Evolutionary conservation across 2,888 invertebrate species (phyloP).

Genomic region (Pyrrhopygopsis socrates): DNA sequence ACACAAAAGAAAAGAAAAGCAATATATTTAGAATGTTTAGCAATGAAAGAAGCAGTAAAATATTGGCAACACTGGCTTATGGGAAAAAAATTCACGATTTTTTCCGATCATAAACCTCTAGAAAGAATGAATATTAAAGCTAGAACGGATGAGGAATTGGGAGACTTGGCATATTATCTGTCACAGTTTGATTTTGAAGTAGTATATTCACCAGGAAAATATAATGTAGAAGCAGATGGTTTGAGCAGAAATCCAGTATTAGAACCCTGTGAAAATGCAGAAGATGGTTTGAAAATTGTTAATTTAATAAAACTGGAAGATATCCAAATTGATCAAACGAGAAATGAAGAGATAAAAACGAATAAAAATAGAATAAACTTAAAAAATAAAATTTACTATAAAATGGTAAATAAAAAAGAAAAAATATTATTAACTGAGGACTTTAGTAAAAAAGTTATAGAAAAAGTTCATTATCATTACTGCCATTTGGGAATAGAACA

Average conservation of each 20-base stretch:
- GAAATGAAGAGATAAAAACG: conserved; percentile 44
- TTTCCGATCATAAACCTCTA: conserved; percentile 72
- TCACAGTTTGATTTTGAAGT: conserved; percentile 49
- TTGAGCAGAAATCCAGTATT: conserved; percentile 51
- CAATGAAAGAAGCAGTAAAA: conserved; percentile 51
- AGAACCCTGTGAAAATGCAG: conserved; percentile 26
- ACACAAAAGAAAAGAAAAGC: conserved; percentile 57
- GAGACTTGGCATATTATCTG: conserved; percentile 72
- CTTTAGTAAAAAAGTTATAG: conserved; percentile 61
- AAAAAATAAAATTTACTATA: conserved; percentile 51
- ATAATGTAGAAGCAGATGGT: conserved; percentile 40
- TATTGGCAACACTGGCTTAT: conserved; percentile 61
- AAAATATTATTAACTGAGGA: conserved; percentile 63
- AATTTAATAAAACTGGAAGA: conserved; percentile 45
- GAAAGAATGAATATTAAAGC: conserved; percentile 78
- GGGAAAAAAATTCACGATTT: conserved; percentile 56
- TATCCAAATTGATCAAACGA: conserved; percentile 40
- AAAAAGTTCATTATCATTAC: conserved; percentile 48
- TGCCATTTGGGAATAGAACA: conserved; percentile 73
- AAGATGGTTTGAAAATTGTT: conserved; percentile 6
- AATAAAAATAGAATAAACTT: conserved; percentile 38
- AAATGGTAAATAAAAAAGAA: conserved; percentile 55
- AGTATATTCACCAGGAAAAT: conserved; percentile 48
- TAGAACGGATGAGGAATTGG: conserved; percentile 84
- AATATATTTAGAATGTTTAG: conserved; percentile 60